Evolutionary conservation across 2,113 vertebrate species (phyloP), one percentile per base, ranked within the genome.

Genomic region (Daboia siamensis): DNA sequence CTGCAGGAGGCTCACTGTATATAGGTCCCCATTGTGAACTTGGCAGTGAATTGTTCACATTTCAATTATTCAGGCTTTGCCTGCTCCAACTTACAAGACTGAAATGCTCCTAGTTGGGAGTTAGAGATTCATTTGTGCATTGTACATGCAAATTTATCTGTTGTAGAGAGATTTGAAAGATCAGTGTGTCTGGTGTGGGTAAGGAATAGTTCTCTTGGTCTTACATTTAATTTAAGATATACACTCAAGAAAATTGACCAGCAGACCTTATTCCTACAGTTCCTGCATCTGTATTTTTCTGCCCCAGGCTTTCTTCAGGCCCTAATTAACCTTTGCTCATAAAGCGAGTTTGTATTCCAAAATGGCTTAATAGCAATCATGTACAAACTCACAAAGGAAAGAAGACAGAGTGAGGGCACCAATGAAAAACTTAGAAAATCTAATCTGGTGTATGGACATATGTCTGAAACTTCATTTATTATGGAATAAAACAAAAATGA

Each of bases 281-380:
- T 51, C 91, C 56, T 64, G 51, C 52, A 91, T 93, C 80, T 91
- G 57, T 86, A 91, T 80, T 94, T 92, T 39, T 26, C 39, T 92
- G 91, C 93, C 94, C 48, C 1, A 0, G 95, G 96, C 94, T 93
- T 96, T 92, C 95, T 96, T 92, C 94, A 91, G 94, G 91, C 88
- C 91, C 93, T 94, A 92, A 59, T 94, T 96, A 96, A 95, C 95
- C 92, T 97, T 88, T 95, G 94, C 64, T 92, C 92, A 92, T 93
- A 88, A 94, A 88, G 87, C 44, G 93, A 86, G 29, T 61, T 33
- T 1, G 1, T 5, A 39, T 80, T 93, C 85, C 88, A 95, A 94
- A 94, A 94, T 91, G 0, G 8, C 57, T 90, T 94, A 95, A 95
- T 80, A 6, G 89, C 57, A 94, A 94, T 93, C 20, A 90, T 85